Conservation (phyloP, 2,888 invertebrate genomes). For the Stomorhina lunata region DNA sequence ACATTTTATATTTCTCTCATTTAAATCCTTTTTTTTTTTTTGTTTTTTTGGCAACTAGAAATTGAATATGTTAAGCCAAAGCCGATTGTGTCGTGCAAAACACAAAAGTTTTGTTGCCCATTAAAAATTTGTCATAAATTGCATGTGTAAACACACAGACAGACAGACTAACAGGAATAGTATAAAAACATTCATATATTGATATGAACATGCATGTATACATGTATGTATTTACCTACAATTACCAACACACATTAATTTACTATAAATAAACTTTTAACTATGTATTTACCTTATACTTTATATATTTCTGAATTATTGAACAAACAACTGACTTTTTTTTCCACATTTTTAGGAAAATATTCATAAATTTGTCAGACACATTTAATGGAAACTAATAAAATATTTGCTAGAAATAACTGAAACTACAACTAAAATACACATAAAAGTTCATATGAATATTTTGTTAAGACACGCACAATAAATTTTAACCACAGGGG, state of each 20-base stretch:
- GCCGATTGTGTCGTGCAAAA: not conserved
- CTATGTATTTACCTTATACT: not conserved
- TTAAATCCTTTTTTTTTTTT: too few species aligned
- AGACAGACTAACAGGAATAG: too few species aligned
- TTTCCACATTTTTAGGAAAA: not conserved
- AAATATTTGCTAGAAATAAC: conserved; percentile 23
- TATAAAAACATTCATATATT: too few species aligned
- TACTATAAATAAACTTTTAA: not conserved
- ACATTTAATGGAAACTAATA: conserved; percentile 26
- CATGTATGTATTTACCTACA: not conserved
- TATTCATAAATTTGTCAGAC: conserved; percentile 29
- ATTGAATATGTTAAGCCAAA: not conserved
- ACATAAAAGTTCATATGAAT: not conserved
- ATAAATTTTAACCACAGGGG: not conserved
- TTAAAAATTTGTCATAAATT: conserved; percentile 17
- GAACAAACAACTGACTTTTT: conserved; percentile 52
- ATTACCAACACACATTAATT: not conserved
- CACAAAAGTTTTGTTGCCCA: not conserved
- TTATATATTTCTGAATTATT: conserved; percentile 35
- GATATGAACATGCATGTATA: too few species aligned
- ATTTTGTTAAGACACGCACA: not conserved
- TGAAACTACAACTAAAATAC: not conserved
- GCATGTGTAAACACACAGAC: too few species aligned
- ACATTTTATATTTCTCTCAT: too few species aligned
- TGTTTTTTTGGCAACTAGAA: not conserved